Conservation (phyloP, 1,140 invertebrate species). For the Drosophila kurseongensis region DNA sequence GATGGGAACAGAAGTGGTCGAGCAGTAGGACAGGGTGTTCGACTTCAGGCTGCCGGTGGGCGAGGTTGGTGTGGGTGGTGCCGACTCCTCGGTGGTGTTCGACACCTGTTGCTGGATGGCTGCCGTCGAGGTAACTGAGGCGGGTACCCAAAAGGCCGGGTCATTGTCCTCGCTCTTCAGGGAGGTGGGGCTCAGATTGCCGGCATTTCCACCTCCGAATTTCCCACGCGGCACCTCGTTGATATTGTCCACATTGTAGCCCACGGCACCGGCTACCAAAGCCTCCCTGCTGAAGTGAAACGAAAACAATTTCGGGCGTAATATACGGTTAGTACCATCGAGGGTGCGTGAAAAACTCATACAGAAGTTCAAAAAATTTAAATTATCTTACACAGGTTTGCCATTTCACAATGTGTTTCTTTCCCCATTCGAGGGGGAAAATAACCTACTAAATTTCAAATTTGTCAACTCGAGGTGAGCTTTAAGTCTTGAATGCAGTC, state of each 20-base stretch:
- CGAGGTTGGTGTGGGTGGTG: constrained; percentile 84
- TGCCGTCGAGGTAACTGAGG: constrained; percentile 61
- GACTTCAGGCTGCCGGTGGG: constrained; percentile 83
- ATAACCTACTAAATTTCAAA: too few species aligned
- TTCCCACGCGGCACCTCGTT: constrained; percentile 75
- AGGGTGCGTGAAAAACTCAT: background rate
- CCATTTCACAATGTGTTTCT: background rate
- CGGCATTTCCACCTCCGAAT: constrained; percentile 52
- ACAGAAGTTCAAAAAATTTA: constrained; percentile 1
- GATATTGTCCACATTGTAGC: constrained; percentile 83
- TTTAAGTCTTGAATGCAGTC: too few species aligned
- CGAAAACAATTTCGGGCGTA: constrained; percentile 7
- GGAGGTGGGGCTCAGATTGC: constrained; percentile 82
- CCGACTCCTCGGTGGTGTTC: constrained; percentile 83
- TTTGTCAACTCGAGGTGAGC: too few species aligned
- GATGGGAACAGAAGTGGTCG: constrained; percentile 83
- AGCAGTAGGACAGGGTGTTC: constrained; percentile 77
- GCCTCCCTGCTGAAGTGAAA: constrained; percentile 82
- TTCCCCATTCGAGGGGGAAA: too few species aligned
- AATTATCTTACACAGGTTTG: constrained; percentile 13
- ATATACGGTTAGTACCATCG: background rate
- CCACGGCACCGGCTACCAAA: constrained; percentile 78
- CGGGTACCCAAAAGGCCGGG: constrained; percentile 85
- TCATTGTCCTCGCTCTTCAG: constrained; percentile 77
- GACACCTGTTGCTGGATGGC: constrained; percentile 72